A percentile compares a stretch with the other conserved stretches of the same genome.
phyloP scores from a whole-genome alignment of 2,113 vertebrate genomes.

The Megatriorchis doriae region DNA sequence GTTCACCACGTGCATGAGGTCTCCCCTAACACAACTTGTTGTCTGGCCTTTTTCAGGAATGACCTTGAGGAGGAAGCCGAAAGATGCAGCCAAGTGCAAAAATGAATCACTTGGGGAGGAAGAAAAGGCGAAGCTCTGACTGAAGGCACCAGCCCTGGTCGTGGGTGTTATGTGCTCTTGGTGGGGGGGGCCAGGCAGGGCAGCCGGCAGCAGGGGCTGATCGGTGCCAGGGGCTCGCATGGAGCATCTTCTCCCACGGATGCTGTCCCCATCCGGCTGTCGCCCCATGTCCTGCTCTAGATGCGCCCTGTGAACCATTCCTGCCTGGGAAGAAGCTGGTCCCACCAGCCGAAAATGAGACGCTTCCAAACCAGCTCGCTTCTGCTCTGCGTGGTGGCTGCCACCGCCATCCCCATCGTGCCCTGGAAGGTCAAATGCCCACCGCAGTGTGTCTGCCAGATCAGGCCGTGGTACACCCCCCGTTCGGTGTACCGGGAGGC shows the following conservation, averaged over 20 bases:
- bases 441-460: conserved; percentile 82
- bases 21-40: background rate
- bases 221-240: background rate
- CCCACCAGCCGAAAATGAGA: conserved; percentile 60
- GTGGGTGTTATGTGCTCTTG: background rate
- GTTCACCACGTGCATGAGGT: fast-evolving
- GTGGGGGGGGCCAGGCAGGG: background rate
- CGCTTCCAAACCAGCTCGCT: conserved; percentile 70
- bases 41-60: conserved; percentile 1
- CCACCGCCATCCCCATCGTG: conserved; percentile 75
- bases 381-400: conserved; percentile 73
- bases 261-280: background rate
- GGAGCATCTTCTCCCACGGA: background rate
- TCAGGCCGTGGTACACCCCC: conserved; percentile 91
- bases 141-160: background rate
- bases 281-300: fast-evolving
- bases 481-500: conserved; percentile 88
- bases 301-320: background rate
- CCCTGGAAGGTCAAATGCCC: conserved; percentile 89
- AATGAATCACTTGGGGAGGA: background rate
- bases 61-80: background rate
- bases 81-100: background rate
- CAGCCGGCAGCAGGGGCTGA: background rate
- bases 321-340: background rate
- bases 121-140: background rate